A percentile compares a stretch with the other conserved stretches of the same genome.
Evolutionary conservation across 2,113 vertebrate genomes (phyloP).

Genomic region (Orycteropus afer): DNA sequence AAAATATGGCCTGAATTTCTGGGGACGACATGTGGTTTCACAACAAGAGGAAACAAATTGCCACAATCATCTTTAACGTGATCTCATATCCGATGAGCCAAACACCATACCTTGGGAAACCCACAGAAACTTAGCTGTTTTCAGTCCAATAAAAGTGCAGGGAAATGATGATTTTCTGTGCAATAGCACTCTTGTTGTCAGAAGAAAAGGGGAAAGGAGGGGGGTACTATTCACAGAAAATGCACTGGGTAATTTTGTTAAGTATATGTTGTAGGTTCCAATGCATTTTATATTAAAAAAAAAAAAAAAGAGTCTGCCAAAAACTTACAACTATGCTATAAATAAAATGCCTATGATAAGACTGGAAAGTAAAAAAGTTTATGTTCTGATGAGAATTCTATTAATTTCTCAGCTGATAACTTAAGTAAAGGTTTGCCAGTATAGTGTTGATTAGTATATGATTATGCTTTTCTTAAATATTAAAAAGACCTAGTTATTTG

Average conservation of each 20-base stretch:
- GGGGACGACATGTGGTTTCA: slow-evolving; percentile 84
- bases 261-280: slow-evolving; percentile 86
- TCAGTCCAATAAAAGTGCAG: slow-evolving; percentile 86
- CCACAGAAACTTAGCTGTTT: slow-evolving; percentile 84
- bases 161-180: slow-evolving; percentile 87
- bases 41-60: slow-evolving; percentile 88
- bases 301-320: no score
- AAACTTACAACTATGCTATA: slow-evolving; percentile 61
- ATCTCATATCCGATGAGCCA: slow-evolving; percentile 85
- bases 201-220: slow-evolving; percentile 83
- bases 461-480: slow-evolving; percentile 21
- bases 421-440: slow-evolving; percentile 29
- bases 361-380: slow-evolving; percentile 58
- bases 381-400: slow-evolving; percentile 49
- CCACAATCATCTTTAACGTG: slow-evolving; percentile 88
- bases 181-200: slow-evolving; percentile 85
- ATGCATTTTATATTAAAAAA: slow-evolving; percentile 80
- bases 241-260: slow-evolving; percentile 88
- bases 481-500: background rate
- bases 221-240: slow-evolving; percentile 84
- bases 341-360: slow-evolving; percentile 63
- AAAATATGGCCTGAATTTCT: slow-evolving; percentile 81
- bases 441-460: background rate
- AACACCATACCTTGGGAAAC: slow-evolving; percentile 81
- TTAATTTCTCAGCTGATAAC: background rate